Evolutionary conservation across 92 coral and sea anemone species (phyloP).

Genomic region (Siderastrea siderea): DNA sequence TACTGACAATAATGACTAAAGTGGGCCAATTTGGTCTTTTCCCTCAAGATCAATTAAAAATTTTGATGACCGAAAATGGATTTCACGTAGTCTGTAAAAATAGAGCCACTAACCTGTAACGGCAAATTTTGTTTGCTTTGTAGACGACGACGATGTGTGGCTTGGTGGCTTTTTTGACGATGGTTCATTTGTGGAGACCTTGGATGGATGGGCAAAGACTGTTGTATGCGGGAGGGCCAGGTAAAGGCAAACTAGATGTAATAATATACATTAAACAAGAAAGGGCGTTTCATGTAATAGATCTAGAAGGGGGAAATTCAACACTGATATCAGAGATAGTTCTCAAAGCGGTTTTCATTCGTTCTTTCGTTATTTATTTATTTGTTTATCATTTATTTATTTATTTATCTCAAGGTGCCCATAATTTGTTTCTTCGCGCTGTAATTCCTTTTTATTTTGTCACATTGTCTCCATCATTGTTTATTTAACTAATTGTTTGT

Average conservation of each 20-base stretch:
- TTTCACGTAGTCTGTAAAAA: too few relatives aligned
- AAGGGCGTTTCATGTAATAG: not conserved
- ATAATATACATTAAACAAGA: not conserved
- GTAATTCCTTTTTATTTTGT: not conserved
- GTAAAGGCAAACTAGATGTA: conserved; percentile 21
- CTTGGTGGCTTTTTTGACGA: conserved; percentile 93
- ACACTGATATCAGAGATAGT: not conserved
- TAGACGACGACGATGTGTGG: conserved; percentile 79
- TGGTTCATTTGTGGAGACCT: conserved; percentile 89
- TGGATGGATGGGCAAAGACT: conserved; percentile 94
- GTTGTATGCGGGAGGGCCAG: conserved; percentile 98
- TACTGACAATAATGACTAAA: too few relatives aligned
- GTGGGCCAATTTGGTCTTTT: too few relatives aligned
- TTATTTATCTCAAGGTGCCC: not conserved
- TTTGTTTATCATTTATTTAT: not conserved
- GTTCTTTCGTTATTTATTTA: not conserved
- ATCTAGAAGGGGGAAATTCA: not conserved
- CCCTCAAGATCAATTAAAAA: too few relatives aligned
- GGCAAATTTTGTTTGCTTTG: not conserved
- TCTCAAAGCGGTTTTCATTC: not conserved
- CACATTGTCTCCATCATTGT: not conserved
- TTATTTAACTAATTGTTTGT: not conserved
- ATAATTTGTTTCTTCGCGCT: not conserved
- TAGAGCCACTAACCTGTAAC: not conserved
- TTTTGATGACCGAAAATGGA: too few relatives aligned